Evolutionary conservation across 2,888 invertebrate species (phyloP), one percentile per base, ranked within the genome.

Genomic region (Lathronympha strigana): DNA sequence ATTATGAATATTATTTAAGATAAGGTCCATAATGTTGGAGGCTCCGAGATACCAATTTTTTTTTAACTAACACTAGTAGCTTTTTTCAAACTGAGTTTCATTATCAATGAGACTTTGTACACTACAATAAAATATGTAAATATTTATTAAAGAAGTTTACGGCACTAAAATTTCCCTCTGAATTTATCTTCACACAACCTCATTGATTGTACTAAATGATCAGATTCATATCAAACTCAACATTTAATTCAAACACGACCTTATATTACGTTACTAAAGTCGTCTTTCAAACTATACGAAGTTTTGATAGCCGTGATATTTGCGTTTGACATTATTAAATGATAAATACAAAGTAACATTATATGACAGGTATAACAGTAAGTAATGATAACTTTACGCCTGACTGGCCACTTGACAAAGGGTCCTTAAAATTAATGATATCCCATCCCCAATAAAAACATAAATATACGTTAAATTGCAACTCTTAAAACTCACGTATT

Each of bases 311-410:
- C 28, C 43, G 28, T 31, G 13, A 31, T 45, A 57, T 43, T 55
- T 43, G 43, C 19, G 1, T 19, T 57, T 43, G 19, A 43, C 43
- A 57, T 57, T 28, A 50, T 70, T 69, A 72, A 72, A 71, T 70
- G 72, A 68, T 67, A 66, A 53, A 64, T 67, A 73, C 71, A 71
- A 71, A 73, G 72, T 74, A 68, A 76, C 72, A 74, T 74, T 68
- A 68, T 73, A 72, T 69, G 70, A 72, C 63, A 70, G 63, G 68
- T 51, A 63, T 72, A 72, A 72, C 63, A 70, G 71, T 71, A 73
- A 76, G 68, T 73, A 75, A 77, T 62, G 75, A 75, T 74, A 73
- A 68, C 70, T 72, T 47, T 71, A 68, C 70, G 61, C 69, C 61
- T 71, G 73, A 71, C 71, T 70, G 69, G 67, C 71, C 68, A 15